A percentile compares a stretch with the other conserved stretches of the same genome.
These are phyloP conservation scores for Callospermophilus lateralis DNA, from an alignment of 2,113 vertebrate genomes.

Conservation along the genomic window DNA sequence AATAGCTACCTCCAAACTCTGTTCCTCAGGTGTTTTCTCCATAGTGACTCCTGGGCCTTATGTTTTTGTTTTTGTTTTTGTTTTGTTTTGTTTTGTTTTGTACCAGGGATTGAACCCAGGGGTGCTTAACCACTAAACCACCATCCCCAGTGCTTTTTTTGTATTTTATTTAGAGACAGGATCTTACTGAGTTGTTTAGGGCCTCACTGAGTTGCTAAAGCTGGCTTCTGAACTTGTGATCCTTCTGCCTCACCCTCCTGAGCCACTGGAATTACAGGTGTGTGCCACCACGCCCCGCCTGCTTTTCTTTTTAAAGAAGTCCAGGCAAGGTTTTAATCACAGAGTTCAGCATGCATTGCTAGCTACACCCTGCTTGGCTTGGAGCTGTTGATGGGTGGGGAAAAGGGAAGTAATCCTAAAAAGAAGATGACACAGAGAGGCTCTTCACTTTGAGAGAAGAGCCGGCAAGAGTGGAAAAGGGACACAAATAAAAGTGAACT, in stretches of 20 bases:
- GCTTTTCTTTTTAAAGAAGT: neutral
- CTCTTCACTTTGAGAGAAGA: neutral
- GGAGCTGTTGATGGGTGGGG: neutral
- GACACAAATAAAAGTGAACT: neutral
- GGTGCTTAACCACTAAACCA: too few species aligned
- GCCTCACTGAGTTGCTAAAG: too few species aligned
- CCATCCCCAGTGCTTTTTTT: too few species aligned
- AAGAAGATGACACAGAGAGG: neutral
- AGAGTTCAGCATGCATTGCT: neutral
- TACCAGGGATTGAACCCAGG: too few species aligned
- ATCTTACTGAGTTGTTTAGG: too few species aligned
- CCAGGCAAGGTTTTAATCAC: neutral
- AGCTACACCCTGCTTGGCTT: neutral
- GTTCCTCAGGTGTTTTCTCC: rapidly evolving
- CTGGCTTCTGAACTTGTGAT: too few species aligned
- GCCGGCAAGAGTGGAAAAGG: neutral
- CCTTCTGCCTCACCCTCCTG: too few species aligned
- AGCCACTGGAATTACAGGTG: too few species aligned
- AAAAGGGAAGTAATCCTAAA: neutral
- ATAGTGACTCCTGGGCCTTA: neutral
- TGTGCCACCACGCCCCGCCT: neutral
- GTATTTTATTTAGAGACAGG: too few species aligned
- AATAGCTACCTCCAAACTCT: neutral
- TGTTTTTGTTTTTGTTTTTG: too few species aligned
- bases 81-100: too few species aligned